phyloP scores from a whole-genome alignment of 2,888 invertebrate species.

The Volucella inflata region DNA sequence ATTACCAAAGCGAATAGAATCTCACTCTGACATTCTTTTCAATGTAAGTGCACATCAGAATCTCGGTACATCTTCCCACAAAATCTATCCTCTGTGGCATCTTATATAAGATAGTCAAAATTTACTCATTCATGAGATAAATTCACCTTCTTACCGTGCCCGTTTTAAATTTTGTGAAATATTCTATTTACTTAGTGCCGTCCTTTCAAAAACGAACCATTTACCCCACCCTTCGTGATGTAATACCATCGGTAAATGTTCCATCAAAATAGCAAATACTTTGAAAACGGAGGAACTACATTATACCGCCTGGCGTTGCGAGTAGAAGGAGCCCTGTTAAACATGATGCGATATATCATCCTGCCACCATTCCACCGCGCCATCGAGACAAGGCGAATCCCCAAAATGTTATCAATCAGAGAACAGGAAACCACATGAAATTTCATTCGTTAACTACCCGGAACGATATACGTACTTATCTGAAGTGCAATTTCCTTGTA shows the following conservation, averaged over 20 bases:
- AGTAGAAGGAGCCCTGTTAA: slow-evolving; percentile 2
- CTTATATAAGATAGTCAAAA: slow-evolving; percentile 49
- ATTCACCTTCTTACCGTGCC: not conserved
- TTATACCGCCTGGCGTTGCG: slow-evolving; percentile 9
- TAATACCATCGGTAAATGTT: slow-evolving; percentile 33
- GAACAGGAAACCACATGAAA: slow-evolving; percentile 77
- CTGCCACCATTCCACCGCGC: slow-evolving; percentile 43
- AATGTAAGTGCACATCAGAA: slow-evolving; percentile 40
- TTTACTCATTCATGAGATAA: slow-evolving; percentile 19
- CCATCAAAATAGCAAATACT: slow-evolving; percentile 31
- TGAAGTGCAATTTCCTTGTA: slow-evolving; percentile 77
- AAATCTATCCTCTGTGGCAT: slow-evolving; percentile 29
- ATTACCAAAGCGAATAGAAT: slow-evolving; percentile 43
- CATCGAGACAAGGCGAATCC: slow-evolving; percentile 32
- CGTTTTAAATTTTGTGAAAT: slow-evolving; percentile 32
- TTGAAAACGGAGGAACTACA: slow-evolving; percentile 50
- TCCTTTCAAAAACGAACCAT: not conserved
- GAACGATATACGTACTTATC: slow-evolving; percentile 77
- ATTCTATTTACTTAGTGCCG: slow-evolving; percentile 64
- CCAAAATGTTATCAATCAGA: slow-evolving; percentile 77
- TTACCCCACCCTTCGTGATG: not conserved
- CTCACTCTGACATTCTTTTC: slow-evolving; percentile 42
- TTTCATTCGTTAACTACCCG: slow-evolving; percentile 77
- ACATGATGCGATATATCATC: slow-evolving; percentile 61
- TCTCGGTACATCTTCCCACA: slow-evolving; percentile 37